Evolutionary conservation across 1,140 invertebrate genomes (phyloP).

Genomic region (Meloidogyne exigua): DNA sequence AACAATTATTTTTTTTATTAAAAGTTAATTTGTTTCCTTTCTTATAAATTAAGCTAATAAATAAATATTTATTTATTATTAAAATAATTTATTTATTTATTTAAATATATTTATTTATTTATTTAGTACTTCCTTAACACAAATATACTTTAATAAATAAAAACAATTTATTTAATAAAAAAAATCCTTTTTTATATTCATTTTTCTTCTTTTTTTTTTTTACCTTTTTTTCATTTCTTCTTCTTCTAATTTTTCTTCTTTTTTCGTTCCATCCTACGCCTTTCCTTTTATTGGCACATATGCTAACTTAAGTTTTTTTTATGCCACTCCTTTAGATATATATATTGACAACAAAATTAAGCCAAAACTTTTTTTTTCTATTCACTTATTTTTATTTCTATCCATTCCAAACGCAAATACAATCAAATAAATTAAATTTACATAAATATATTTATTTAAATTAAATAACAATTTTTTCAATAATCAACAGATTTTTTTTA

Average conservation of each 20-base stretch:
- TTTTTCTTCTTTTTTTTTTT: neutral
- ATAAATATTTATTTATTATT: no score
- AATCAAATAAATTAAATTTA: neutral
- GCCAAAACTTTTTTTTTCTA: neutral
- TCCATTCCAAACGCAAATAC: neutral
- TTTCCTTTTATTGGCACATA: neutral
- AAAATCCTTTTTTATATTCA: neutral
- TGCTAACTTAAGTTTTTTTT: neutral
- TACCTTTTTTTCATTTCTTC: neutral
- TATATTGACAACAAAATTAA: constrained; percentile 4
- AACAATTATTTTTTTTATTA: no score
- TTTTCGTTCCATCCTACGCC: neutral
- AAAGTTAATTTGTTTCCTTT: no score
- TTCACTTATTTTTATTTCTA: neutral
- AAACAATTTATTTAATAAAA: neutral
- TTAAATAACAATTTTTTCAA: no score
- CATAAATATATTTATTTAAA: neutral
- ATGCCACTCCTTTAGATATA: neutral
- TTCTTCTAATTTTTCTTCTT: neutral
- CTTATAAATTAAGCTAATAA: no score
- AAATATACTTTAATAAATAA: no score
- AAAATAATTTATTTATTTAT: no score
- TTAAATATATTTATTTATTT: no score
- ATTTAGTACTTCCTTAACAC: no score
- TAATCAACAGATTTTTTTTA: no score